Base-by-base conservation (phyloP, 2,113 vertebrate species). In the Trochalopteron elliotii region DNA sequence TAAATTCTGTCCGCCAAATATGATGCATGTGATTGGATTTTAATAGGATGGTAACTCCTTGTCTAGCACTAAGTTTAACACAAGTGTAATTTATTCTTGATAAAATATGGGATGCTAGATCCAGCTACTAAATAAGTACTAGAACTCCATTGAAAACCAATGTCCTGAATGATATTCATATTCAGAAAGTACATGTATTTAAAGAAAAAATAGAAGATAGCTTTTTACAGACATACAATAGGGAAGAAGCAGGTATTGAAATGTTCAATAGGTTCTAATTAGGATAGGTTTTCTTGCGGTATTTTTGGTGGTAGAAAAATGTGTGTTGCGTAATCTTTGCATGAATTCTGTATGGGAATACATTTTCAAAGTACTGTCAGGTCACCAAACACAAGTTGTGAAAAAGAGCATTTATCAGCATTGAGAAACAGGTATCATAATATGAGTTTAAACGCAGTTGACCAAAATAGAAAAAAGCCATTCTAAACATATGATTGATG, bases 11-110 rank as follows among this genome's bases (percentile, higher is more conserved):
- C 83, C 59, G 93, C 93, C 87, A 97, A 96, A 96, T 89, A 10
- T 93, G 93, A 91, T 96, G 31, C 64, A 94, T 90, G 55, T 97
- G 95, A 95, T 91, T 94, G 65, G 65, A 94, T 95, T 97, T 98
- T 97, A 97, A 96, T 91, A 96, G 44, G 40, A 95, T 53, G 17
- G 49, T 90, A 96, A 76, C 35, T 92, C 53, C 59, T 96, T 97
- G 64, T 97, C 95, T 95, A 97, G 47, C 30, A 90, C 45, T 28
- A 90, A 95, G 57, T 95, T 97, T 95, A 96, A 94, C 37, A 67
- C 52, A 37, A 95, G 14, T 76, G 30, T 93, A 96, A 96, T 96
- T 96, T 96, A 93, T 95, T 93, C 27, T 40, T 91, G 81, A 83
- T 96, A 87, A 95, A 56, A 52, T 86, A 86, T 59, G 12, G 11